Conservation (phyloP, 1,140 invertebrate species). For the honey bee (Apis mellifera) region DNA sequence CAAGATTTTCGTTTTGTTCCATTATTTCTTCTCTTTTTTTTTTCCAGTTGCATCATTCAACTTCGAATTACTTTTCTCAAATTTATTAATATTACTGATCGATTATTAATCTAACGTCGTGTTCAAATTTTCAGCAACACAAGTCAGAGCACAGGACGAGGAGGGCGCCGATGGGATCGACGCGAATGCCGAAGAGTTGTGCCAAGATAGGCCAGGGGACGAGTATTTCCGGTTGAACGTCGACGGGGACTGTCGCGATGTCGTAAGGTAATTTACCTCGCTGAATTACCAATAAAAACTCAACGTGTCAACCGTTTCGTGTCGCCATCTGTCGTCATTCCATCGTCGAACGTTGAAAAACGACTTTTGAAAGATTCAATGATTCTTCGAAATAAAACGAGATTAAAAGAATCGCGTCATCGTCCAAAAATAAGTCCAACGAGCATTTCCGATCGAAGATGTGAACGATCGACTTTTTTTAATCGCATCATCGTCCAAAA, state of each 20-base stretch:
- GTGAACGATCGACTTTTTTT: too few relatives aligned
- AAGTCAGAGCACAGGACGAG: constrained; percentile 84
- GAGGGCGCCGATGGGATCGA: constrained; percentile 85
- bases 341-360: background rate
- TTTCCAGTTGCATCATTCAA: background rate
- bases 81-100: background rate
- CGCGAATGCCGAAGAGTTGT: constrained; percentile 90
- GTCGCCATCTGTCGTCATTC: background rate
- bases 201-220: constrained; percentile 91
- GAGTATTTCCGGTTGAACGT: constrained; percentile 94
- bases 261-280: constrained; percentile 88
- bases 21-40: background rate
- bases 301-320: too few relatives aligned
- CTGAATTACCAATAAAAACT: too few relatives aligned
- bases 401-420: background rate
- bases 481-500: background rate
- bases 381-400: too few relatives aligned
- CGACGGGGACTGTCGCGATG: constrained; percentile 94
- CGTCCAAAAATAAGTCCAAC: background rate
- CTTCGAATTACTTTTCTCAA: too few relatives aligned
- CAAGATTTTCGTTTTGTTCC: background rate
- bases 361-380: too few relatives aligned
- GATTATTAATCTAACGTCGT: background rate
- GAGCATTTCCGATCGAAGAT: too few relatives aligned
- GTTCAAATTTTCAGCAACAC: constrained; percentile 58